These are phyloP conservation scores for Nestor notabilis DNA, from an alignment of 2,113 vertebrate species.

Conservation along the genomic window DNA sequence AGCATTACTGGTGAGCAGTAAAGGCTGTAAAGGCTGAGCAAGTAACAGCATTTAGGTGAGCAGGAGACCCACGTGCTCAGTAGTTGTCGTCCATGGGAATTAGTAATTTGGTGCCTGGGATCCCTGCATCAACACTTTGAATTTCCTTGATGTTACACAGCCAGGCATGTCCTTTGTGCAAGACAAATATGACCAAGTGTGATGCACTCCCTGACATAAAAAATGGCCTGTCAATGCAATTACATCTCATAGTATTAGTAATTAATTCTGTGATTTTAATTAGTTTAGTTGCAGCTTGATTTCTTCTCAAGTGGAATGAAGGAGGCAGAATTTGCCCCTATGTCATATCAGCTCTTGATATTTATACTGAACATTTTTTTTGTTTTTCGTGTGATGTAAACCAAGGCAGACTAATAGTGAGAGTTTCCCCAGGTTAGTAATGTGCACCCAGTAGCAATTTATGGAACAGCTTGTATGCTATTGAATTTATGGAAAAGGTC, in stretches of 20 bases:
- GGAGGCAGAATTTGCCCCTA: neutral
- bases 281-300: neutral
- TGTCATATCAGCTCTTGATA: neutral
- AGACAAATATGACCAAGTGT: accelerated
- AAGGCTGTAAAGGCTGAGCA: neutral
- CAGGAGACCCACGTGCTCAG: neutral
- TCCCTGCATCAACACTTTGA: neutral
- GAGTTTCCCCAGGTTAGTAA: neutral
- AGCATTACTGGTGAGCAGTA: neutral
- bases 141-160: neutral
- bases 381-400: neutral
- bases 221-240: neutral
- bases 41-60: neutral
- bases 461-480: neutral
- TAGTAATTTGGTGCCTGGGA: neutral
- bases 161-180: accelerated
- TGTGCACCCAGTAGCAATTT: neutral
- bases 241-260: neutral
- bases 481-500: neutral
- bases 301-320: neutral
- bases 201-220: neutral
- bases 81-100: neutral
- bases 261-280: neutral
- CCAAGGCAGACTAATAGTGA: neutral
- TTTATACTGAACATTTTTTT: neutral